Evolutionary conservation across 2,888 invertebrate species (phyloP), one percentile per base, ranked within the genome.

Genomic region (Agriopis marginaria): DNA sequence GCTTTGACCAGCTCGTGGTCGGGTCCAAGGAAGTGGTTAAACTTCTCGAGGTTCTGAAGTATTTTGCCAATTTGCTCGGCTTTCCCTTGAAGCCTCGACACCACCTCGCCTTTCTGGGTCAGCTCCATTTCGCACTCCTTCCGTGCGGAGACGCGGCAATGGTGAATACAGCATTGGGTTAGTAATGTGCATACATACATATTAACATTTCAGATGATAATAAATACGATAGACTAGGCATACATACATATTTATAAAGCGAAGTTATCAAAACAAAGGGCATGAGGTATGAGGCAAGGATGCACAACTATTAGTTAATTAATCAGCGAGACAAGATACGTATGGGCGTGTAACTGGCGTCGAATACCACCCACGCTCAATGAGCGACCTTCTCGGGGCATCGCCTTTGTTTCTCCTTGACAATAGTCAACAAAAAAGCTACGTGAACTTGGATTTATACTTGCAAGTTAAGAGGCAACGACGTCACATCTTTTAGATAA

Each of bases 61-160:
- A 98, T 97, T 95, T 97, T 97, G 94, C 98, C 98, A 93, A 99
- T 98, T 94, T 98, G 98, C 88, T 97, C 97, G 82, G 98, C 98
- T 95, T 99, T 99, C 85, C 97, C 97, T 94, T 99, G 99, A 82
- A 99, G 97, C 84, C 98, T 97, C 89, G 97, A 97, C 84, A 99
- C 98, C 96, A 98, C 97, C 95, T 98, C 98, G 83, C 98, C 98
- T 93, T 99, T 99, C 95, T 99, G 98, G 85, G 98, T 98, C 90
- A 99, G 95, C 92, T 98, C 98, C 95, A 96, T 96, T 95, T 99
- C 99, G 95, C 98, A 98, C 95, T 98, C 98, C 98, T 98, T 94
- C 91, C 92, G 84, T 88, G 83, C 79, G 86, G 73, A 87, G 86
- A 82, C 89, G 90, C 90, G 90, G 91, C 91, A 93, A 88, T 86